Percentiles rank a stretch among this genome's conserved stretches.
These are phyloP conservation scores for Dusona sp. DNA, from an alignment of 2,888 invertebrate genomes.

Conservation along the genomic window DNA sequence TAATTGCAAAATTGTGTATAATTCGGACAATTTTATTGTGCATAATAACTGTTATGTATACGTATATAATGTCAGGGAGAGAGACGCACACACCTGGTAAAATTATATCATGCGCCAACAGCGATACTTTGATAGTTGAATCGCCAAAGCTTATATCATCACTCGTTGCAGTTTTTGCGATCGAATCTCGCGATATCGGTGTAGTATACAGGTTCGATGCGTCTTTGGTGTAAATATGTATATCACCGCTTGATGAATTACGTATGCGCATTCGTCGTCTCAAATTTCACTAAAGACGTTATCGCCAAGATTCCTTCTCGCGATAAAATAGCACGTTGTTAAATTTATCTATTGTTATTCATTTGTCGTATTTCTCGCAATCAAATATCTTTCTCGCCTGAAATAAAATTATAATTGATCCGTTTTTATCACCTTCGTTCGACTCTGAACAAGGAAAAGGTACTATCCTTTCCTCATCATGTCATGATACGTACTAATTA, in stretches of 20 bases:
- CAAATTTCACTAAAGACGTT: conserved; percentile 14
- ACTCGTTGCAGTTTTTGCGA: conserved; percentile 38
- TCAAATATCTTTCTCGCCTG: background rate
- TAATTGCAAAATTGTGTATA: background rate
- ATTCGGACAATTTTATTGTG: background rate
- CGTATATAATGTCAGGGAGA: background rate
- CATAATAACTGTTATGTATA: background rate
- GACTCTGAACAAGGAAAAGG: background rate
- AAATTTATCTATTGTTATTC: conserved; percentile 3
- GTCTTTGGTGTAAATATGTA: conserved; percentile 2
- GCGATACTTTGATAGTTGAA: conserved; percentile 63
- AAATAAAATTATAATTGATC: background rate
- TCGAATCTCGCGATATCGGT: conserved; percentile 19
- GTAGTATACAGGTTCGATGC: conserved; percentile 26
- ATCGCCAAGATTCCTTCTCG: conserved; percentile 1
- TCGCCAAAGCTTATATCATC: conserved; percentile 60
- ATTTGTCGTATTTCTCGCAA: background rate
- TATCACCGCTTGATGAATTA: conserved; percentile 25
- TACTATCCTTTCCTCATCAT: no score
- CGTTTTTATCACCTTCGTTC: background rate
- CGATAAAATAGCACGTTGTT: conserved; percentile 31
- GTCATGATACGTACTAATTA: background rate
- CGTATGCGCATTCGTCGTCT: conserved; percentile 4
- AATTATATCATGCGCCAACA: conserved; percentile 56
- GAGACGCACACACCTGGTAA: conserved; percentile 35